Evolutionary conservation across 2,113 vertebrate genomes (phyloP), one percentile per base, ranked within the genome.

Genomic region (Sialia sialis): DNA sequence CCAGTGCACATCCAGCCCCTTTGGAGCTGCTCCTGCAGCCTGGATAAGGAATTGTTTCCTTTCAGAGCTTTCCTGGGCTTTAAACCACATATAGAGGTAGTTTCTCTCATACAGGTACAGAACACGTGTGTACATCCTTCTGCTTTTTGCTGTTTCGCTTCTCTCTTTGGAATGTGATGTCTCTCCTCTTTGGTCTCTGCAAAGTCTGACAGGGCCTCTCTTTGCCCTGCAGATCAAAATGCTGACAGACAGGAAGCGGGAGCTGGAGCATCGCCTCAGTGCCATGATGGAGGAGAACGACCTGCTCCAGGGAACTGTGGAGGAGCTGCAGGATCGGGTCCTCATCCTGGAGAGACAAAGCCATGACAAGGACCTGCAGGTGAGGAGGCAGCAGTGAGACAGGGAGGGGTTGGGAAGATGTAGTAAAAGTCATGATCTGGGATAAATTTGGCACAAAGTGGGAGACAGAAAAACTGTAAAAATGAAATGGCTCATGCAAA

Each of bases 311-410:
- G 98, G 98, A 51, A 98, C 99, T 0, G 98, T 99, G 95, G 99
- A 99, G 56, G 97, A 99, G 74, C 98, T 99, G 80, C 98, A 98
- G 94, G 99, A 99, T 93, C 98, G 98, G 73, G 98, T 99, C 78
- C 97, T 99, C 94, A 97, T 98, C 92, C 94, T 99, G 91, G 99
- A 99, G 97, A 98, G 98, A 82, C 98, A 99, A 97, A 98, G 98
- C 95, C 98, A 98, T 29, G 98, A 99, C 92, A 99, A 99, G 96
- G 99, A 99, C 95, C 92, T 98, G 18, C 99, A 99, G 99, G 99
- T 99, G 95, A 97, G 95, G 22, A 70, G 60, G 12, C 63, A 39
- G 38, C 5, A 3, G 17, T 44, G 46, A 48, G 54, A 60, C 18
- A 43, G 51, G 32, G n/a, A 83, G 26, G 23, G 34, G 5, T 26